Conservation (phyloP, 2,113 vertebrate species). For the Fulmarus glacialis region DNA sequence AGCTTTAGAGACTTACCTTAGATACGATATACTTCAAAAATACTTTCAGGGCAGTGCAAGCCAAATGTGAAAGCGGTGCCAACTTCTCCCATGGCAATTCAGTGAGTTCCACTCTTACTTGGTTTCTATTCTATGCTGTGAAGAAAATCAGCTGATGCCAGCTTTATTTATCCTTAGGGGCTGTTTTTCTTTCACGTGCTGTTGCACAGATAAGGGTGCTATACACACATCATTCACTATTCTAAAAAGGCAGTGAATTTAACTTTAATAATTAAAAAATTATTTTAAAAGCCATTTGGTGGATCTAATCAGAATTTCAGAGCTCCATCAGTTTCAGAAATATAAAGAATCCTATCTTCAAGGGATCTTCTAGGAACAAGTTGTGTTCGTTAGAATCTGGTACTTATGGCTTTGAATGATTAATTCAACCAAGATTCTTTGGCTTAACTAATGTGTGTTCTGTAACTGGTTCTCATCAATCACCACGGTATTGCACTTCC, state of each 20-base stretch:
- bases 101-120: background rate
- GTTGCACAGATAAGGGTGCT: background rate
- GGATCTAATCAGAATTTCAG: background rate
- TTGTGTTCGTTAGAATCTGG: background rate
- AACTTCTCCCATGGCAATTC: background rate
- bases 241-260: background rate
- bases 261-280: background rate
- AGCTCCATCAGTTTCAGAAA: background rate
- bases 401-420: background rate
- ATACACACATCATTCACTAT: accelerated
- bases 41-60: background rate
- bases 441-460: background rate
- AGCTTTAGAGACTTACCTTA: background rate
- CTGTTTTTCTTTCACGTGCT: background rate
- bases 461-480: background rate
- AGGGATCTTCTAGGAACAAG: background rate
- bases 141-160: conserved; percentile 2
- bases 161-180: background rate
- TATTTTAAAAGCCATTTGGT: background rate
- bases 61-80: background rate
- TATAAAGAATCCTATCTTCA: background rate
- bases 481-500: background rate
- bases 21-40: background rate
- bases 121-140: background rate
- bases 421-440: background rate